Percentiles rank a stretch among this genome's conserved stretches.
These are phyloP conservation scores for Oreochromis tanganicae DNA, from an alignment of 2,113 vertebrate genomes.

Conservation along the genomic window DNA sequence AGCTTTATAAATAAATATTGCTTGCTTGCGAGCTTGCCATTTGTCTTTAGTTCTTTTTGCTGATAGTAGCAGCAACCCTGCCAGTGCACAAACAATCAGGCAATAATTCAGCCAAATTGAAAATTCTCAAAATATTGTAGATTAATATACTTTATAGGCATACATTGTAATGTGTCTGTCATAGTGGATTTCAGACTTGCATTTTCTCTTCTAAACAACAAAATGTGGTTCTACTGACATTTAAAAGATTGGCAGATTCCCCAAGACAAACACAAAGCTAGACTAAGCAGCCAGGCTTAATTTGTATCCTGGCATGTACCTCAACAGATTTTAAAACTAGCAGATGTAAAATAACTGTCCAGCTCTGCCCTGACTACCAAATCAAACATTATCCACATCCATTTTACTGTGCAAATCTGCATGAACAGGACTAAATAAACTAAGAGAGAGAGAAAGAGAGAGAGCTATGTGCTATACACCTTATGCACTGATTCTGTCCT, in stretches of 20 bases:
- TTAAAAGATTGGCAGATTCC: neutral
- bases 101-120: neutral
- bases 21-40: neutral
- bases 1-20: neutral
- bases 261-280: neutral
- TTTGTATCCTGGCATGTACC: neutral
- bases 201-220: neutral
- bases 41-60: conserved; percentile 5
- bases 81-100: neutral
- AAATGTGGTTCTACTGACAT: neutral
- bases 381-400: neutral
- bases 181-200: neutral
- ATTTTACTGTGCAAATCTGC: neutral
- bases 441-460: neutral
- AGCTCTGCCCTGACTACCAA: neutral
- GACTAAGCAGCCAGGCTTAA: neutral
- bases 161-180: neutral
- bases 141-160: neutral
- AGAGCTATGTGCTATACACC: neutral
- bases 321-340: conserved; percentile 6
- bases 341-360: conserved; percentile 3
- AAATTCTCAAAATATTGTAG: neutral
- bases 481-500: neutral
- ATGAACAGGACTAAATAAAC: neutral
- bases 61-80: neutral